phyloP scores from a whole-genome alignment of 2,797 vertebrate genomes.

The Urophycis tenuis region DNA sequence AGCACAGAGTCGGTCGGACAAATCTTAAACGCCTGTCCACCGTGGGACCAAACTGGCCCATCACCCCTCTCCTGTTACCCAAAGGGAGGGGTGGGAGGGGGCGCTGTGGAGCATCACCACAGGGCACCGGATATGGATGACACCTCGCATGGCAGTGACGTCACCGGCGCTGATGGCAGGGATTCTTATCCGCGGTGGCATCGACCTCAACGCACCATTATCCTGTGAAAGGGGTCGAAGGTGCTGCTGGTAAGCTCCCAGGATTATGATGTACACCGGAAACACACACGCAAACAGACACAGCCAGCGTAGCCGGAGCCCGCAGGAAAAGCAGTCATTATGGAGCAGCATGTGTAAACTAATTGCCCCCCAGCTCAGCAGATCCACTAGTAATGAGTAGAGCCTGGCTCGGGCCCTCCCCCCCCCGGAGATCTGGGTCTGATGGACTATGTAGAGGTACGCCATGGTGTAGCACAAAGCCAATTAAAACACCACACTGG shows the following conservation, averaged over 20 bases:
- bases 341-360: conserved; percentile 20
- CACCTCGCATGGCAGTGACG: not conserved
- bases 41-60: not conserved
- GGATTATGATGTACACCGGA: not conserved
- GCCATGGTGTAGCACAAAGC: conserved; percentile 5
- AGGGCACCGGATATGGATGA: not conserved
- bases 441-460: conserved; percentile 20
- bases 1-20: too few relatives aligned
- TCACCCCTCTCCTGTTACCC: not conserved
- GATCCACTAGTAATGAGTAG: conserved; percentile 38
- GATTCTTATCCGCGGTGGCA: not conserved
- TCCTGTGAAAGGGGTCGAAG: not conserved
- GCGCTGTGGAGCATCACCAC: not conserved
- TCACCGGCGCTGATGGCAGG: not conserved
- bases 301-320: conserved; percentile 11
- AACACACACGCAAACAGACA: not conserved
- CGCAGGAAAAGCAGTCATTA: conserved; percentile 14
- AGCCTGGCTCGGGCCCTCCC: conserved; percentile 22
- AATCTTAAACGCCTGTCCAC: not conserved
- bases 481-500: conserved; percentile 22
- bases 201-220: not conserved
- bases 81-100: not conserved
- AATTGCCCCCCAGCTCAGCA: conserved; percentile 40
- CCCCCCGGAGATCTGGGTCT: conserved; percentile 31
- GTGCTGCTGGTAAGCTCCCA: not conserved